phyloP scores from a whole-genome alignment of 2,113 vertebrate species.

The Dolichallabes microphthalmus region DNA sequence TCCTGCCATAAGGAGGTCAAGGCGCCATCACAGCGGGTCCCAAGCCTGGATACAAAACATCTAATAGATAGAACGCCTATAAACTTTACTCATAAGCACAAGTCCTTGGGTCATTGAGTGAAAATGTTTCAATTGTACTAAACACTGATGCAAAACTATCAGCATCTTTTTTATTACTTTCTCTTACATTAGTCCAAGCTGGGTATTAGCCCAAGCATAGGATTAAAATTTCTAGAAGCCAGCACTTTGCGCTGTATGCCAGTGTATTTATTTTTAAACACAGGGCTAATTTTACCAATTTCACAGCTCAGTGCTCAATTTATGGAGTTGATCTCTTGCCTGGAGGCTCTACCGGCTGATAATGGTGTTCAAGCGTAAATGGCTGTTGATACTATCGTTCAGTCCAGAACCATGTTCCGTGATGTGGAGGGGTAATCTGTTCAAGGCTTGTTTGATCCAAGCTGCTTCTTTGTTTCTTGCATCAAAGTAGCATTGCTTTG shows the following conservation, averaged over 20 bases:
- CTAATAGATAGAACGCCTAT: background rate
- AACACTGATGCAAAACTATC: background rate
- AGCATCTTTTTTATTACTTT: background rate
- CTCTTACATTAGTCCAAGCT: background rate
- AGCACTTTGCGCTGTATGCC: background rate
- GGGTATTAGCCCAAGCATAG: too few relatives aligned
- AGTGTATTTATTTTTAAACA: slow-evolving; percentile 3
- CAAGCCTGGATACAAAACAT: too few relatives aligned
- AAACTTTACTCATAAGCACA: background rate
- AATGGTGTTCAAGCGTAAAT: slow-evolving; percentile 16
- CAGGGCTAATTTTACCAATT: slow-evolving; percentile 7
- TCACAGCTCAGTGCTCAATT: slow-evolving; percentile 11
- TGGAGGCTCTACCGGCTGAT: background rate
- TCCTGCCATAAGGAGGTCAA: too few relatives aligned
- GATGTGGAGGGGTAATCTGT: background rate
- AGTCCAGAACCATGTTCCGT: background rate
- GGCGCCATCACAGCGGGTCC: background rate
- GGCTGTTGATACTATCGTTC: slow-evolving; percentile 12
- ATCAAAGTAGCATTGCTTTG: background rate
- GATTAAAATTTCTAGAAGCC: slow-evolving; percentile 13
- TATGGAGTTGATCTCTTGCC: background rate
- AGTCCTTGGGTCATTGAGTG: background rate
- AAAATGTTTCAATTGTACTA: background rate
- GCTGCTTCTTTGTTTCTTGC: background rate
- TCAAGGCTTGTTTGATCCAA: background rate